phyloP scores from a whole-genome alignment of 2,888 invertebrate genomes.

The Palloptera scutellata region DNA sequence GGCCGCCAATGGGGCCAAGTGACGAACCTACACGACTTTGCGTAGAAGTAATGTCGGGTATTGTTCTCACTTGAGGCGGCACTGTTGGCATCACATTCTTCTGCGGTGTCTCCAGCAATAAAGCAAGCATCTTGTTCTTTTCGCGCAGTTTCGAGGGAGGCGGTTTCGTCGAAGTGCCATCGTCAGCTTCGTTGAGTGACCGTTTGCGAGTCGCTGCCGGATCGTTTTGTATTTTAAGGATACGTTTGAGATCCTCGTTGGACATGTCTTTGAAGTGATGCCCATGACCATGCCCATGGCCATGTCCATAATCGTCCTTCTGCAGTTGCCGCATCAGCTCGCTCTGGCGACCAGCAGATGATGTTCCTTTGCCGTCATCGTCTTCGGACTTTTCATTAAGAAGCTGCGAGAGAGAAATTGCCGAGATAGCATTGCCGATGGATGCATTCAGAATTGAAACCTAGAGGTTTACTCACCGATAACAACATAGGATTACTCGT shows the following conservation, averaged over 20 bases:
- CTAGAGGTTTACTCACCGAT: conserved; percentile 66
- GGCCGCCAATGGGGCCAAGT: conserved; percentile 42
- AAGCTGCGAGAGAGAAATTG: conserved; percentile 67
- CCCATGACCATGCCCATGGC: conserved; percentile 49
- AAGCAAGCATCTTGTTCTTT: conserved; percentile 86
- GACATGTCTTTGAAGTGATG: conserved; percentile 58
- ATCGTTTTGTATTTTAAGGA: conserved; percentile 61
- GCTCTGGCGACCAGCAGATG: conserved; percentile 60
- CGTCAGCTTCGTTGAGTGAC: conserved; percentile 71
- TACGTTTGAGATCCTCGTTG: conserved; percentile 62
- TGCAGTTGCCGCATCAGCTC: conserved; percentile 68
- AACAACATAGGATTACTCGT: conserved; percentile 72
- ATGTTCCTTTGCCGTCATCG: conserved; percentile 70
- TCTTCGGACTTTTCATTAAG: conserved; percentile 84
- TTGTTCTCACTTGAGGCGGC: conserved; percentile 60
- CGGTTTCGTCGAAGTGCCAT: conserved; percentile 62
- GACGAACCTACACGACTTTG: conserved; percentile 53
- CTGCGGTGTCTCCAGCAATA: conserved; percentile 79
- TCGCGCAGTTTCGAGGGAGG: conserved; percentile 77
- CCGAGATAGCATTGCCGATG: conserved; percentile 4
- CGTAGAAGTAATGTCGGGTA: conserved; percentile 62
- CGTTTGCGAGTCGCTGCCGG: conserved; percentile 68
- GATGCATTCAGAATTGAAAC: conserved; percentile 2
- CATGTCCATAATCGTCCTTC: conserved; percentile 60
- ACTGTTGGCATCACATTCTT: conserved; percentile 67